Conservation (phyloP, 2,888 invertebrate species). For the Drosophila limbata region DNA sequence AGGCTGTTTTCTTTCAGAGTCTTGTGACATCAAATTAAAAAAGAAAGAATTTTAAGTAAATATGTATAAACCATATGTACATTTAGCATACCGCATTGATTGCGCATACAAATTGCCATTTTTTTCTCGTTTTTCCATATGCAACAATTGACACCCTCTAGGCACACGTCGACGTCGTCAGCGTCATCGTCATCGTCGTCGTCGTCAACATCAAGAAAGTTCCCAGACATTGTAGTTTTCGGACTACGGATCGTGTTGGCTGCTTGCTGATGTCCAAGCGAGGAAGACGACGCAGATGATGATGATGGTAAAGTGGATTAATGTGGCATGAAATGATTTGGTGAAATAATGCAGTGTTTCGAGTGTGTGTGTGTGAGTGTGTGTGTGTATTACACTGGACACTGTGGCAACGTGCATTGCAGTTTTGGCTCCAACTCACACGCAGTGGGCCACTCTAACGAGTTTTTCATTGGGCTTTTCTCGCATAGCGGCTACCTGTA, state of each 20-base stretch:
- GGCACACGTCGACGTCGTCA: slow-evolving; percentile 73
- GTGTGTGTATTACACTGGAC: slow-evolving; percentile 46
- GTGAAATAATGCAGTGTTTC: slow-evolving; percentile 57
- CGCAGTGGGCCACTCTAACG: slow-evolving; percentile 74
- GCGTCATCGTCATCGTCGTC: slow-evolving; percentile 51
- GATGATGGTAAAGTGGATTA: slow-evolving; percentile 65
- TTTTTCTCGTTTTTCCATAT: slow-evolving; percentile 62
- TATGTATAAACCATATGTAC: fast-evolving
- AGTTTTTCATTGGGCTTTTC: slow-evolving; percentile 65
- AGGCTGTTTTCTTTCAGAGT: too few species aligned
- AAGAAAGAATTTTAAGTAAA: not conserved
- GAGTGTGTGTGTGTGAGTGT: slow-evolving; percentile 23
- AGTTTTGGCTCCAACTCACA: slow-evolving; percentile 59
- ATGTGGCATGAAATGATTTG: slow-evolving; percentile 68
- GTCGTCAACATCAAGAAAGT: slow-evolving; percentile 63
- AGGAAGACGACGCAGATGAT: slow-evolving; percentile 54
- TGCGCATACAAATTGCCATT: slow-evolving; percentile 70
- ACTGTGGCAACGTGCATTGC: slow-evolving; percentile 24
- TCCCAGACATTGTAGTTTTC: slow-evolving; percentile 64
- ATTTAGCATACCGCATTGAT: not conserved
- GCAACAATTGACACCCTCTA: slow-evolving; percentile 84
- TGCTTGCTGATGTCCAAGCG: slow-evolving; percentile 56
- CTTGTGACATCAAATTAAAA: not conserved
- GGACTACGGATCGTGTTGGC: slow-evolving; percentile 53
- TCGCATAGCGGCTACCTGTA: slow-evolving; percentile 69